Evolutionary conservation across 2,888 invertebrate species (phyloP).

Genomic region (Idaea aversata): DNA sequence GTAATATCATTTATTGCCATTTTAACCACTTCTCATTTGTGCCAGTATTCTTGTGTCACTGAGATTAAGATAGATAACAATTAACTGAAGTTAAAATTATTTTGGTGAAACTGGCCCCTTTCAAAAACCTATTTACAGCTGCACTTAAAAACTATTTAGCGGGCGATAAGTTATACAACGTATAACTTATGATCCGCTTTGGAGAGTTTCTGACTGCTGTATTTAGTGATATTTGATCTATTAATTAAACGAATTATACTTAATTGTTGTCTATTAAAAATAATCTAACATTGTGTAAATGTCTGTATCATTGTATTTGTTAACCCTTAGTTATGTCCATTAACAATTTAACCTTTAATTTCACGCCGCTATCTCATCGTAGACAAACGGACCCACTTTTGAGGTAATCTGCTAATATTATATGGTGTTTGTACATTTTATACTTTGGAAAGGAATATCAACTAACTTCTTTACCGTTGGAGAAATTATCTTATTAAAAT

Average conservation of each 20-base stretch:
- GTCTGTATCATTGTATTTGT: not conserved
- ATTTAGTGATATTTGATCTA: not conserved
- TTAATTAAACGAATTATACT: not conserved
- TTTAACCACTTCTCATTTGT: not conserved
- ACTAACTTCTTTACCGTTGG: not conserved
- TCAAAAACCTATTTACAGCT: not conserved
- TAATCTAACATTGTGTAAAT: not conserved
- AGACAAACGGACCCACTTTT: slow-evolving; percentile 79
- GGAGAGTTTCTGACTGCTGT: not conserved
- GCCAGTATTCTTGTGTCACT: not conserved
- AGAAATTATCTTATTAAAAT: too few species aligned
- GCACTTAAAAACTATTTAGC: not conserved
- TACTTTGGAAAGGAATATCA: not conserved
- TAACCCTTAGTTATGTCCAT: slow-evolving; percentile 23
- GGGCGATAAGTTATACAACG: too few species aligned
- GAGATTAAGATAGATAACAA: not conserved
- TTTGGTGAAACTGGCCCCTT: not conserved
- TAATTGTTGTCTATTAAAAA: not conserved
- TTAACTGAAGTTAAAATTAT: not conserved
- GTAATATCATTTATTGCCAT: too few species aligned
- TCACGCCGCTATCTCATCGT: slow-evolving; percentile 62
- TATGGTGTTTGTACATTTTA: slow-evolving; percentile 11
- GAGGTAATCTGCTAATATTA: slow-evolving; percentile 73
- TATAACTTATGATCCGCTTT: too few species aligned
- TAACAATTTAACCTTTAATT: slow-evolving; percentile 49